Conservation (phyloP, 2,888 invertebrate genomes). For the Campopleginae sp. region DNA sequence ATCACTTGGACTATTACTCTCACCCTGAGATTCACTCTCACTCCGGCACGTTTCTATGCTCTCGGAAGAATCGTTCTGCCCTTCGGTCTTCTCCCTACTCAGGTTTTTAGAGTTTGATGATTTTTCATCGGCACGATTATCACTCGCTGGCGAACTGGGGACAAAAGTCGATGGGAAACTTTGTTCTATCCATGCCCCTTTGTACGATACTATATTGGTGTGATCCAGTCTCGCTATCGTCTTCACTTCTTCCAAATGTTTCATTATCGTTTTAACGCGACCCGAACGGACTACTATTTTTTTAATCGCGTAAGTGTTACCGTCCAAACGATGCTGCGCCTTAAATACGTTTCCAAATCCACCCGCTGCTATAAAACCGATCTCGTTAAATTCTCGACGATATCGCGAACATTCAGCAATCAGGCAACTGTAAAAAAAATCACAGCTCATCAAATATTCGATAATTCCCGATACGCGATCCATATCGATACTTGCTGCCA, state of each 20-base stretch:
- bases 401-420: constrained; percentile 87
- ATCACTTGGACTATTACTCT: constrained; percentile 46
- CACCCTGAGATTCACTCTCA: constrained; percentile 47
- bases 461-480: no score
- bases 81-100: constrained; percentile 9
- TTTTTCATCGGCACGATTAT: constrained; percentile 28
- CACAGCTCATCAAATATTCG: no score
- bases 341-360: constrained; percentile 92
- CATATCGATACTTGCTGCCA: no score
- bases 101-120: not conserved
- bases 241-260: constrained; percentile 91
- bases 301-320: constrained; percentile 92
- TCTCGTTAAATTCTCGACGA: constrained; percentile 89
- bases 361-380: constrained; percentile 89
- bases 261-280: constrained; percentile 87
- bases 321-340: constrained; percentile 91
- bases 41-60: constrained; percentile 45
- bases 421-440: constrained; percentile 38
- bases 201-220: constrained; percentile 92
- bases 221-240: constrained; percentile 92
- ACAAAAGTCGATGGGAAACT: constrained; percentile 62
- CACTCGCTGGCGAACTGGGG: constrained; percentile 58
- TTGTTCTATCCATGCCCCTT: constrained; percentile 93
- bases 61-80: constrained; percentile 12
- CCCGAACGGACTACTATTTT: constrained; percentile 89